Base-by-base conservation (phyloP, 2,797 vertebrate species). In the Myotis planiceps region DNA sequence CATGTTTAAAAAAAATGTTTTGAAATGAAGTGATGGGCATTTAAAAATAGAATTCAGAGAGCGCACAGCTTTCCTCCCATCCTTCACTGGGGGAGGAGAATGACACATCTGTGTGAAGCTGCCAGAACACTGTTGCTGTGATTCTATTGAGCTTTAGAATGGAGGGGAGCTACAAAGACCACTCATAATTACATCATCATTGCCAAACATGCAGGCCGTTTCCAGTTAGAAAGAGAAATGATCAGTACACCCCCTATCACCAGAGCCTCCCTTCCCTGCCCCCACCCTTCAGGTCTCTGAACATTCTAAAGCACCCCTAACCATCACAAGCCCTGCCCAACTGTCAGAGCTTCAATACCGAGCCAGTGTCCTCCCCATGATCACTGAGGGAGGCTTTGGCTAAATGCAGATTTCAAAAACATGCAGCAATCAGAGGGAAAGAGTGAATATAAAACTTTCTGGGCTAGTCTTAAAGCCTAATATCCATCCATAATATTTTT, bases 1-100 rank as follows among this genome's bases (percentile, higher is more conserved):
- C 97, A 96, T 97, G 92, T 96, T 95, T 98, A 95, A 97, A 98
- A 96, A 97, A 97, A 97, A 89, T 96, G 97, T 97, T 98, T 97
- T 97, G 97, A 97, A 98, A 96, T 89, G 93, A 97, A 96, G 92
- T 95, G 97, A 97, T 92, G 97, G 97, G 97, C 97, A 96, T 91
- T 98, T 97, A 97, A 97, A 97, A 97, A 97, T 95, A 98, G 97
- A 94, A 95, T 65, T 90, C 69, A 29, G 87, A 95, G 72, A 63
- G 69, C 15, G 0, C 49, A 13, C 16, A 85, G 89, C 84, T 92
- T 88, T 94, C 72, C 84, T 96, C 72, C 85, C 32, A 14, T 80
- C 60, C 79, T 60, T 88, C 63, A 47, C 72, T 74, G 90, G 69
- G 76, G 87, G 49, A 92, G 58, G 79, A 97, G 92, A 96, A 92